These are phyloP conservation scores for Aplidium turbinatum DNA, from an alignment of 23 tunicate species.

Conservation along the genomic window DNA sequence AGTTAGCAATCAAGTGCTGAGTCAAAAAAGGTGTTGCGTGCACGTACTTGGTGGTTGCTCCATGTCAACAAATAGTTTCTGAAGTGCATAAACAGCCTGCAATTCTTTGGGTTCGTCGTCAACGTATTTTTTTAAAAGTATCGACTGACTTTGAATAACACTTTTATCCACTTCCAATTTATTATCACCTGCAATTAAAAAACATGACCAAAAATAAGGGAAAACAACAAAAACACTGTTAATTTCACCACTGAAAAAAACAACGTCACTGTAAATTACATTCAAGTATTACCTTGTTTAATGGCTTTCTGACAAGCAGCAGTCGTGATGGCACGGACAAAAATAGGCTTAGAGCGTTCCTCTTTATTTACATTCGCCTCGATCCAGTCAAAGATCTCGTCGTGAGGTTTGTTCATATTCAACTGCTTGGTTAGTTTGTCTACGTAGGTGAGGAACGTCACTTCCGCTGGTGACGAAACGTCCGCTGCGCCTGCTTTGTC, in stretches of 20 bases:
- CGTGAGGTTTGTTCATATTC: conserved; percentile 18
- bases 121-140: conserved; percentile 46
- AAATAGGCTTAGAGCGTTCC: conserved; percentile 30
- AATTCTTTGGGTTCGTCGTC: conserved; percentile 59
- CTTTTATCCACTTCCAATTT: conserved; percentile 44
- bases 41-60: conserved; percentile 79
- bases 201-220: no score
- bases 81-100: conserved; percentile 70
- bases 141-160: conserved; percentile 8
- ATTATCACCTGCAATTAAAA: conserved; percentile 26
- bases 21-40: no score
- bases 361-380: conserved; percentile 22
- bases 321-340: conserved; percentile 60
- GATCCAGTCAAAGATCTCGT: conserved; percentile 59
- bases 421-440: conserved; percentile 12
- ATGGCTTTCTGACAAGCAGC: conserved; percentile 54
- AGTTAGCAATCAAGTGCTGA: no score
- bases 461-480: no score
- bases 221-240: neutral
- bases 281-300: conserved; percentile 5
- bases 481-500: no score
- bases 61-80: conserved; percentile 40
- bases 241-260: neutral
- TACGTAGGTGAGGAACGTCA: conserved; percentile 2
- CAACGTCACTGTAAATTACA: neutral